These are phyloP conservation scores for Aurelia coerulea DNA, from an alignment of 30 jellyfish, hydroid and myxozoan genomes.

Conservation along the genomic window DNA sequence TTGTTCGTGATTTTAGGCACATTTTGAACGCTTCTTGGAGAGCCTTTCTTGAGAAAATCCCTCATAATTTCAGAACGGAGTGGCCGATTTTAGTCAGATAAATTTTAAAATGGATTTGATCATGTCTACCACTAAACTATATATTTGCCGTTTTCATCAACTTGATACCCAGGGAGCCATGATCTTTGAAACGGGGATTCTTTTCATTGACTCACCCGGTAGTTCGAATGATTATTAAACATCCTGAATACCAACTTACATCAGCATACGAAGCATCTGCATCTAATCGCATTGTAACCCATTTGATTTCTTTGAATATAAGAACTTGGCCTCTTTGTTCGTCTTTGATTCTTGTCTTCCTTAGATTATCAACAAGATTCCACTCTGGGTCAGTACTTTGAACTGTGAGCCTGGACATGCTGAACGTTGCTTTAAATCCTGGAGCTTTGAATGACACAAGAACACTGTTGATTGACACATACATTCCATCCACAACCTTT, in stretches of 20 bases:
- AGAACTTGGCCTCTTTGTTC: conserved; percentile 91
- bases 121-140: too few species aligned
- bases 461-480: conserved; percentile 89
- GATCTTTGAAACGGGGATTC: too few species aligned
- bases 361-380: conserved; percentile 73
- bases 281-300: conserved; percentile 96
- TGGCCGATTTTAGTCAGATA: too few species aligned
- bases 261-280: conserved; percentile 97
- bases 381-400: conserved; percentile 95
- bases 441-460: conserved; percentile 85
- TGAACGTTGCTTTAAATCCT: conserved; percentile 96
- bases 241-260: conserved; percentile 30
- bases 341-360: conserved; percentile 92
- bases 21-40: too few species aligned
- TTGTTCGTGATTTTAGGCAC: too few species aligned
- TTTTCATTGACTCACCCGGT: too few species aligned
- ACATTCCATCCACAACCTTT: conserved; percentile 98
- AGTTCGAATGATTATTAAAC: too few species aligned
- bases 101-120: too few species aligned
- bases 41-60: too few species aligned
- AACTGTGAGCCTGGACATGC: conserved; percentile 85
- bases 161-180: too few species aligned
- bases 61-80: too few species aligned
- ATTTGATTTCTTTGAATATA: conserved; percentile 86
- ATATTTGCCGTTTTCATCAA: too few species aligned